Conservation (phyloP, 2,888 invertebrate species). For the Cantharis nigra region DNA sequence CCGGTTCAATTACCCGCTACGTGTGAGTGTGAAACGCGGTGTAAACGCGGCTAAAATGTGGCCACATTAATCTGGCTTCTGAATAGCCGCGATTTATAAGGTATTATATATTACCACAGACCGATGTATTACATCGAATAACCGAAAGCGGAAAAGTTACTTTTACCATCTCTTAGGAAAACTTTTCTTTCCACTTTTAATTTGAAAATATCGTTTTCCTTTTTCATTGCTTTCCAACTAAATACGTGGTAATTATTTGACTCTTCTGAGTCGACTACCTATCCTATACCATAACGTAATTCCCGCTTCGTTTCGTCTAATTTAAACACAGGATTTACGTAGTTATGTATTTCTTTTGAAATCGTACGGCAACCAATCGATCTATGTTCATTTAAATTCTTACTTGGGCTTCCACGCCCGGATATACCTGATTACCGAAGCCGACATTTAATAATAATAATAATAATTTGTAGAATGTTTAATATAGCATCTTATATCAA, state of each 20-base stretch:
- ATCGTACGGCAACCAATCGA: not conserved
- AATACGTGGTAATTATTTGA: not conserved
- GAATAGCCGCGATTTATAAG: constrained; percentile 38
- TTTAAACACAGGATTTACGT: not conserved
- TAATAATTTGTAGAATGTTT: not conserved
- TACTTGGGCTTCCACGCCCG: not conserved
- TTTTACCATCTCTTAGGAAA: not conserved
- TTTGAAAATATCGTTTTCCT: not conserved
- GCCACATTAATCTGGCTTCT: constrained; percentile 39
- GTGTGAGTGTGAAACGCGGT: constrained; percentile 37
- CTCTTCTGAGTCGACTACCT: not conserved
- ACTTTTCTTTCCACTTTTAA: not conserved
- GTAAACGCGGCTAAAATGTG: constrained; percentile 37
- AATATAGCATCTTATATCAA: not conserved
- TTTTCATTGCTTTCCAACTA: not conserved
- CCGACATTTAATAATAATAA: not conserved
- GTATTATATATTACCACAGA: constrained; percentile 33
- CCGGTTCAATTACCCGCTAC: constrained; percentile 36
- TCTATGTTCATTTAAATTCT: not conserved
- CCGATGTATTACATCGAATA: constrained; percentile 24
- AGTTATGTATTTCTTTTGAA: not conserved
- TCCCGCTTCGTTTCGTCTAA: not conserved
- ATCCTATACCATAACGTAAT: not conserved
- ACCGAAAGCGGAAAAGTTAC: constrained; percentile 17
- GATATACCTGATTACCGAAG: not conserved